A percentile compares a stretch with the other conserved stretches of the same genome.
These are phyloP conservation scores for Drepanosiphum platanoidis DNA, from an alignment of 2,888 invertebrate species.

Conservation along the genomic window DNA sequence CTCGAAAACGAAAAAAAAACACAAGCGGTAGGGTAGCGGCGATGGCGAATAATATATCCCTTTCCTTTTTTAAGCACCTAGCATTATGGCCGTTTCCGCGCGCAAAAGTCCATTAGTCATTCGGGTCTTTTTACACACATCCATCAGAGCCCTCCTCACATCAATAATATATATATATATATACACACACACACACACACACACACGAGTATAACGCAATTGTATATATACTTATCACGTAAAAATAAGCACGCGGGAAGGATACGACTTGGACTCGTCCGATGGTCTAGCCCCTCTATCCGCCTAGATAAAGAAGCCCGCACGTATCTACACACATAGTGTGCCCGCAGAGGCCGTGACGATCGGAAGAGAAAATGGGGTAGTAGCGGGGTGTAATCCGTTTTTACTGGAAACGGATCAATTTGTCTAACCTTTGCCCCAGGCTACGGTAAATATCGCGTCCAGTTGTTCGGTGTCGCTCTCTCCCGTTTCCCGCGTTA, in stretches of 20 bases:
- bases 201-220: slow-evolving; percentile 16
- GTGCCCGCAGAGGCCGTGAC: neutral
- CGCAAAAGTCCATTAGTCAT: slow-evolving; percentile 50
- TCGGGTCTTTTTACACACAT: slow-evolving; percentile 19
- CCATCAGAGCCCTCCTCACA: slow-evolving; percentile 35
- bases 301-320: slow-evolving; percentile 28
- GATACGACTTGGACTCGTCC: slow-evolving; percentile 5
- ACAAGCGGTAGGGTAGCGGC: slow-evolving; percentile 1
- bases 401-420: slow-evolving; percentile 60
- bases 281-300: neutral
- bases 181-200: too few relatives aligned
- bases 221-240: slow-evolving; percentile 9
- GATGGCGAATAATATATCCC: slow-evolving; percentile 35
- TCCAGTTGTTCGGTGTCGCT: slow-evolving; percentile 14
- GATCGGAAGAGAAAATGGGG: neutral
- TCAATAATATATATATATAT: too few relatives aligned
- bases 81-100: slow-evolving; percentile 30
- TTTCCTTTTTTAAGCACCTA: slow-evolving; percentile 49
- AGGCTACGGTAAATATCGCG: slow-evolving; percentile 44
- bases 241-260: neutral
- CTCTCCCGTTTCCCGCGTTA: neutral
- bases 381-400: slow-evolving; percentile 32
- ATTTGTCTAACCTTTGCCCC: slow-evolving; percentile 56
- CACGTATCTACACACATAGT: neutral
- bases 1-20: slow-evolving; percentile 22